A percentile compares a stretch with the other conserved stretches of the same genome.
Conservation (phyloP, 2,113 vertebrate genomes). For the Cololabis saira region DNA sequence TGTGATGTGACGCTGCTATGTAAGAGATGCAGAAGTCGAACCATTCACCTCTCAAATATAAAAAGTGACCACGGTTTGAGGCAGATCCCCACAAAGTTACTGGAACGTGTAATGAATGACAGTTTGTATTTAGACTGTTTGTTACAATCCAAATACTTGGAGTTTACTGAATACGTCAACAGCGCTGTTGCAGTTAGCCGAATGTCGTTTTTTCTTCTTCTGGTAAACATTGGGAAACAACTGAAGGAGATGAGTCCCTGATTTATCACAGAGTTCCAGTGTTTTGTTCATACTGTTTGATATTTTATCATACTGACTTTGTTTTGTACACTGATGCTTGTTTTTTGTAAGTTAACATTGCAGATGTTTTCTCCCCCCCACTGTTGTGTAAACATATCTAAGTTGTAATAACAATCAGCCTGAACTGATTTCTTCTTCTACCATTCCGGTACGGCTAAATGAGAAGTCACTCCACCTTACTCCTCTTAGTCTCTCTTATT, state of each 20-base stretch:
- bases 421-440: not conserved
- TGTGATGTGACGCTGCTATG: conserved; percentile 23
- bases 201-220: too few relatives aligned
- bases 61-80: too few relatives aligned
- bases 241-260: too few relatives aligned
- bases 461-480: too few relatives aligned
- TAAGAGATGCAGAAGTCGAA: conserved; percentile 42
- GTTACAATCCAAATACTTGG: too few relatives aligned
- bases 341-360: not conserved
- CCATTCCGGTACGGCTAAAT: too few relatives aligned
- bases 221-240: too few relatives aligned
- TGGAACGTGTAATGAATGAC: conserved; percentile 1
- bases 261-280: too few relatives aligned
- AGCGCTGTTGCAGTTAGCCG: too few relatives aligned
- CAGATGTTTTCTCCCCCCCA: not conserved
- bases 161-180: too few relatives aligned
- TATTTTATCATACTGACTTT: not conserved
- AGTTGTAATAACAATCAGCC: not conserved
- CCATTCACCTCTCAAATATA: conserved; percentile 5
- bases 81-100: conserved; percentile 8
- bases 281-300: not conserved
- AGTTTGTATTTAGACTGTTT: too few relatives aligned
- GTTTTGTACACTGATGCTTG: not conserved
- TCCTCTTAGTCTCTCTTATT: conserved; percentile 32
- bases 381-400: not conserved